phyloP scores from a whole-genome alignment of 2,797 vertebrate genomes.

The Pagetopsis macropterus region DNA sequence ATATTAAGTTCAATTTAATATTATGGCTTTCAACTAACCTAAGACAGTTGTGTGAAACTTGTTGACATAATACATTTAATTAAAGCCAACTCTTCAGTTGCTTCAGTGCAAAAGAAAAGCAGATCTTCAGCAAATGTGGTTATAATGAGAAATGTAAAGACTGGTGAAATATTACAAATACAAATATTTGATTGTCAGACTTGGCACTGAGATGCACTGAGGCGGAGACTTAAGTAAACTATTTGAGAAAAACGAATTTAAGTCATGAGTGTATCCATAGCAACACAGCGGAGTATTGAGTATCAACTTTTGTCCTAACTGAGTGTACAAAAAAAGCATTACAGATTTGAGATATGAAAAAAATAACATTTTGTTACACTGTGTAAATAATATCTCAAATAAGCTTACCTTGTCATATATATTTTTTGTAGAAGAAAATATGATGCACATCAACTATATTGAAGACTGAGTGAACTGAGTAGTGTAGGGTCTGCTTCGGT shows the following conservation, averaged over 20 bases:
- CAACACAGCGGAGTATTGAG: neutral
- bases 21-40: too few relatives aligned
- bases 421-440: conserved; percentile 76
- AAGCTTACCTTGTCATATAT: conserved; percentile 73
- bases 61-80: too few relatives aligned
- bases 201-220: conserved; percentile 3
- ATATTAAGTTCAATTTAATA: too few relatives aligned
- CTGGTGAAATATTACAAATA: neutral
- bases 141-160: neutral
- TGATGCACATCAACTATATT: conserved; percentile 72
- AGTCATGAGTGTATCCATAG: conserved; percentile 4
- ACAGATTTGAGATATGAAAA: conserved; percentile 39
- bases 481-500: conserved; percentile 71
- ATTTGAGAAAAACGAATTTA: neutral
- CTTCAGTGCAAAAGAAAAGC: too few relatives aligned
- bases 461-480: conserved; percentile 68
- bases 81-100: too few relatives aligned
- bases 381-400: conserved; percentile 80
- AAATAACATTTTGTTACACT: conserved; percentile 52
- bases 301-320: conserved; percentile 16
- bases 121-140: too few relatives aligned
- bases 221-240: neutral
- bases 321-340: conserved; percentile 23
- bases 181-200: neutral
- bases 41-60: too few relatives aligned